Conservation (phyloP, 2,113 vertebrate species). For the Scolopax mira region DNA sequence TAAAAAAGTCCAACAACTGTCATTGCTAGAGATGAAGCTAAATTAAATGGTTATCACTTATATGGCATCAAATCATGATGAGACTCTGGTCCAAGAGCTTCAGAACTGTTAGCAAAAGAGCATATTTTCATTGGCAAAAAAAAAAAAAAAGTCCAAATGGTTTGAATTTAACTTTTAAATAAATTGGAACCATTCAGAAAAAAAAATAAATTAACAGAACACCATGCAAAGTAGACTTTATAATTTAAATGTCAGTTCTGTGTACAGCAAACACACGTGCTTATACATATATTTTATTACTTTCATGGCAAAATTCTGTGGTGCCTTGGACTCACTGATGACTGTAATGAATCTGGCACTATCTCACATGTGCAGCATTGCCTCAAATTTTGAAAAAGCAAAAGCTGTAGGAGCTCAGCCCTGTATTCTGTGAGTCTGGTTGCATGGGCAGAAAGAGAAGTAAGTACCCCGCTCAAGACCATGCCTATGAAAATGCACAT, state of each 20-base stretch:
- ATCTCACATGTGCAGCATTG: neutral
- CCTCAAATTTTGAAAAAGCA: neutral
- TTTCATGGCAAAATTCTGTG: neutral
- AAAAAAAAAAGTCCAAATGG: neutral
- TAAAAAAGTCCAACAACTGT: neutral
- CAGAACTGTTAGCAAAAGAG: neutral
- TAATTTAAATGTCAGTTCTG: neutral
- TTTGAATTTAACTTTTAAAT: neutral
- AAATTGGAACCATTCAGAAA: neutral
- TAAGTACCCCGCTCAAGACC: conserved; percentile 31
- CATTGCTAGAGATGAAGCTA: neutral
- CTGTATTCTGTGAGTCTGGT: neutral
- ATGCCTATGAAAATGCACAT: conserved; percentile 4
- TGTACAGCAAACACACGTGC: neutral
- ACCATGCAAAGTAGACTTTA: neutral
- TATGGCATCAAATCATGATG: conserved; percentile 12
- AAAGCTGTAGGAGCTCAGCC: neutral
- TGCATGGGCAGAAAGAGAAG: conserved; percentile 26
- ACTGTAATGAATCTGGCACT: neutral
- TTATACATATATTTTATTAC: neutral
- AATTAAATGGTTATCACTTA: neutral
- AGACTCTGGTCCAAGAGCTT: conserved; percentile 3
- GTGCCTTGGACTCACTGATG: neutral
- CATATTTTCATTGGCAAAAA: neutral
- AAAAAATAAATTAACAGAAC: neutral